Base-by-base conservation (phyloP, 2,797 vertebrate species). In the Melanotaenia nigrans region DNA sequence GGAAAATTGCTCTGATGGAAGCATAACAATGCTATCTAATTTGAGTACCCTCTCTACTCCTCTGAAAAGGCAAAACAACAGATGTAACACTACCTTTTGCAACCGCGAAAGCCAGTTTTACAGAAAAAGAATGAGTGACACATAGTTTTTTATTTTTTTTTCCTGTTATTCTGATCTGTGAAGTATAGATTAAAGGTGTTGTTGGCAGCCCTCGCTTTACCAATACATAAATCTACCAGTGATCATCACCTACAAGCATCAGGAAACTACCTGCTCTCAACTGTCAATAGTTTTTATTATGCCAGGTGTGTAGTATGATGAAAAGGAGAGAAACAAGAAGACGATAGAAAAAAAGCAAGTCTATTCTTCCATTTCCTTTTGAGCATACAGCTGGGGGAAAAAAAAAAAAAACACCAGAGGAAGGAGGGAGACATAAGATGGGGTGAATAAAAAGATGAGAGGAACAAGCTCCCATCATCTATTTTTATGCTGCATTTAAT, bases 1-100 rank as follows among this genome's bases (percentile, higher is more conserved):
- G 95, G 92, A 94, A 95, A 95, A 95, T 91, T 82, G 94, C 92
- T 94, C 92, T 91, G 94, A 95, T 93, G 93, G 90, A 93, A 92
- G 87, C 89, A 90, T 92, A 94, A 96, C 95, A 96, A 96, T 93
- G 89, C 93, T 90, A 88, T 87, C 94, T 90, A 93, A 95, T 95
- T 92, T 76, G 77, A 81, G 91, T 80, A 79, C 88, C 92, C 90
- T 88, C 93, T 90, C 85, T 81, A 82, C 92, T 84, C 93, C 89
- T 87, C 77, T 82, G 68, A 81, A 86, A 91, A 90, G 75, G 78
- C 76, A 73, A 57, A 76, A 73, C 59, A 76, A 83, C 87, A 84
- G 69, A 92, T 89, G 78, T 68, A 88, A 90, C 71, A 14, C 47
- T 54, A 70, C 80, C 77, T 82, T 71, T 71, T 77, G 35, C 76